Evolutionary conservation across 1,140 invertebrate species (phyloP).

Genomic region (Ctenoplectra terminalis): DNA sequence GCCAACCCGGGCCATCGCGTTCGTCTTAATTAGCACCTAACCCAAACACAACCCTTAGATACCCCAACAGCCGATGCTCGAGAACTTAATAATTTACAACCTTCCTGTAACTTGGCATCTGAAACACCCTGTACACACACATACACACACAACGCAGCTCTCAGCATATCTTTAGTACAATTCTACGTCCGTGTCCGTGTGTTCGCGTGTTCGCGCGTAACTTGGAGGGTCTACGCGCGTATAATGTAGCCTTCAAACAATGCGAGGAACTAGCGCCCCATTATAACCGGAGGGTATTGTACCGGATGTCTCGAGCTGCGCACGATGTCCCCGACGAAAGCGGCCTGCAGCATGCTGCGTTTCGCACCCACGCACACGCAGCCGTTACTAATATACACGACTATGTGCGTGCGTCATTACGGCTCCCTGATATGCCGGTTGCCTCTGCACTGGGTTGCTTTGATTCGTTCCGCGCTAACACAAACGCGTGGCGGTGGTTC

Average conservation of each 20-base stretch:
- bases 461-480: too few relatives aligned
- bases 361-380: constrained; percentile 8
- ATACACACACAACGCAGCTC: too few relatives aligned
- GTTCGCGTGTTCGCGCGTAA: neutral
- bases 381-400: neutral
- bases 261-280: constrained; percentile 74
- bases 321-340: constrained; percentile 65
- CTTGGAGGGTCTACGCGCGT: constrained; percentile 16
- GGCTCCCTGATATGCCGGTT: neutral
- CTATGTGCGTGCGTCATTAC: constrained; percentile 22
- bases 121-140: neutral
- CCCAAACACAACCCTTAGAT: too few relatives aligned
- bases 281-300: constrained; percentile 76
- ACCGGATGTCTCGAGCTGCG: constrained; percentile 74
- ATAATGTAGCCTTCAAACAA: constrained; percentile 74
- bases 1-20: too few relatives aligned
- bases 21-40: too few relatives aligned
- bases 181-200: neutral
- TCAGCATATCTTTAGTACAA: neutral
- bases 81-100: too few relatives aligned
- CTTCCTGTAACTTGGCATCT: too few relatives aligned
- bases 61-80: too few relatives aligned
- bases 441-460: too few relatives aligned
- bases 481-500: too few relatives aligned
- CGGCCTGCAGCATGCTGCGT: constrained; percentile 22